Evolutionary conservation across 23 tunicate genomes (phyloP).

Genomic region (Oikopleura dioica): DNA sequence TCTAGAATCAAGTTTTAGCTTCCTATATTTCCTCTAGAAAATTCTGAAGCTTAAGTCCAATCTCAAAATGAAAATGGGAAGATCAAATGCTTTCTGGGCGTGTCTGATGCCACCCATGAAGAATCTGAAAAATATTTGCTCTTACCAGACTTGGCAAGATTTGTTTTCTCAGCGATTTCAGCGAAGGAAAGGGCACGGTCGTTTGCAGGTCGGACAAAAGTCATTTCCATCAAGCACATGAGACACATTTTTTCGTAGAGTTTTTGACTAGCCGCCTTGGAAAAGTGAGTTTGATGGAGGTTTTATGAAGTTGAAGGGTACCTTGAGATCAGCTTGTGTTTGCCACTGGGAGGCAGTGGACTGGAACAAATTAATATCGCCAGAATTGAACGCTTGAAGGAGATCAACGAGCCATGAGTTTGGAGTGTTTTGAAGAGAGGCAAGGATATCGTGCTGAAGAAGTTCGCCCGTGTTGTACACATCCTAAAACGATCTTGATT

Average conservation of each 20-base stretch:
- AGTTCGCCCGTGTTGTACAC: neutral
- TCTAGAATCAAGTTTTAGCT: too few species aligned
- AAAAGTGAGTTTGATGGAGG: neutral
- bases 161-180: slow-evolving; percentile 67
- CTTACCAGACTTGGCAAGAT: slow-evolving; percentile 25
- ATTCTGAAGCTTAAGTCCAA: neutral
- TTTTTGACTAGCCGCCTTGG: neutral
- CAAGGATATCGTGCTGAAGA: slow-evolving; percentile 51
- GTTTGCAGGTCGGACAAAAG: slow-evolving; percentile 71
- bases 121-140: too few species aligned
- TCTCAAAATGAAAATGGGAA: neutral
- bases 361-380: slow-evolving; percentile 41
- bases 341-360: slow-evolving; percentile 33
- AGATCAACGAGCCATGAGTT: slow-evolving; percentile 71
- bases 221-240: slow-evolving; percentile 30
- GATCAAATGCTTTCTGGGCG: neutral
- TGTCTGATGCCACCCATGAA: too few species aligned
- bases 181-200: slow-evolving; percentile 47
- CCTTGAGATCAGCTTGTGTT: slow-evolving; percentile 25
- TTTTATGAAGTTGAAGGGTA: neutral
- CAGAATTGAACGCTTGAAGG: slow-evolving; percentile 60
- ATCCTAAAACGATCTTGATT: neutral
- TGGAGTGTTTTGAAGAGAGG: slow-evolving; percentile 34
- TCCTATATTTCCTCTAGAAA: too few species aligned
- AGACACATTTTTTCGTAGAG: neutral